Percentiles rank a stretch among this genome's conserved stretches.
Evolutionary conservation across 2,113 vertebrate genomes (phyloP).

Genomic region (Coturnix japonica): DNA sequence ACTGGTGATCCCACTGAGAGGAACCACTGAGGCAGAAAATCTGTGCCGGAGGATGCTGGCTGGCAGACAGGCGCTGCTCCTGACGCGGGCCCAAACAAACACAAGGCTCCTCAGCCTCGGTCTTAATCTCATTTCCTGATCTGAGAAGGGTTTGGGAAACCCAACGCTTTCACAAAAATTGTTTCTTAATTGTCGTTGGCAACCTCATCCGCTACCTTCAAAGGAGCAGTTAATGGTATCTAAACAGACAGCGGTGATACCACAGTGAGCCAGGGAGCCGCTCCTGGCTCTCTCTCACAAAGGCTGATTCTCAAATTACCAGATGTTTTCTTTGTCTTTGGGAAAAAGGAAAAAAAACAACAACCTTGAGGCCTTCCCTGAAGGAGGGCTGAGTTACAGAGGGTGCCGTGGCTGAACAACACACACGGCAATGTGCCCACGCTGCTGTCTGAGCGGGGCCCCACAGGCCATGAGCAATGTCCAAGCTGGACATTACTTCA

Average conservation of each 20-base stretch:
- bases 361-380: background rate
- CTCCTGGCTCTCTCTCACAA: slow-evolving; percentile 12
- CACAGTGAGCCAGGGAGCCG: background rate
- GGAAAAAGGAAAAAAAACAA: background rate
- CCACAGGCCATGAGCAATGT: background rate
- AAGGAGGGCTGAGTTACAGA: background rate
- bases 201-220: slow-evolving; percentile 56
- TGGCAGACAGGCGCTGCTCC: slow-evolving; percentile 40
- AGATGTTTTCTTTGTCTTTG: background rate
- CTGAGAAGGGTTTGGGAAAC: slow-evolving; percentile 43
- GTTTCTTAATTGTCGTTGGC: slow-evolving; percentile 61
- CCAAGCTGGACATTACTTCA: background rate
- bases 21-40: slow-evolving; percentile 74
- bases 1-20: slow-evolving; percentile 69
- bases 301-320: slow-evolving; percentile 28
- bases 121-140: slow-evolving; percentile 66
- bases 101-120: slow-evolving; percentile 53
- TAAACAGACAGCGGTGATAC: slow-evolving; percentile 22
- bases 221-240: slow-evolving; percentile 55
- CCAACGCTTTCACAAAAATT: slow-evolving; percentile 33
- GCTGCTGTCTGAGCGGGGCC: background rate
- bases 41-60: slow-evolving; percentile 34
- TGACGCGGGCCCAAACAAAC: slow-evolving; percentile 48
- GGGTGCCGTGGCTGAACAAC: background rate
- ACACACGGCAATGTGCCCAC: too few relatives aligned